These are phyloP conservation scores for Terebella lapidaria DNA, from an alignment of 2,888 invertebrate genomes.

Conservation along the genomic window DNA sequence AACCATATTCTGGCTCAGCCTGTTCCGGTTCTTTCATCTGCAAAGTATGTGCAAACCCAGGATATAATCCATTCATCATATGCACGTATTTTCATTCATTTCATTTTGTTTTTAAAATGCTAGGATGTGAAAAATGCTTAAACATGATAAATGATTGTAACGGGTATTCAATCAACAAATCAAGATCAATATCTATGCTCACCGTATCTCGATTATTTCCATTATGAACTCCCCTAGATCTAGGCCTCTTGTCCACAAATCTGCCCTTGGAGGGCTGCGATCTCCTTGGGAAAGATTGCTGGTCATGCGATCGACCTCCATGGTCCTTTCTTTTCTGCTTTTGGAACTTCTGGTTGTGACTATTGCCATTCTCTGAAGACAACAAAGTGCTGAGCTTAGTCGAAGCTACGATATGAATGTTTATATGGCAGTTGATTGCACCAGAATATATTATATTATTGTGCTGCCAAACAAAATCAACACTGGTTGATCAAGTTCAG, in stretches of 20 bases:
- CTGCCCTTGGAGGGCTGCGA: not conserved
- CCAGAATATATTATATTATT: too few relatives aligned
- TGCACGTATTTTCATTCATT: too few relatives aligned
- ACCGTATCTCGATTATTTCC: not conserved
- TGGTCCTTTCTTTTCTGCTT: not conserved
- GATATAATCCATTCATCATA: too few relatives aligned
- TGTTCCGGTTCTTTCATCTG: not conserved
- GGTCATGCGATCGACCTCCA: not conserved
- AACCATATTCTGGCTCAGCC: conserved; percentile 2
- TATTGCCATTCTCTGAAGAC: not conserved
- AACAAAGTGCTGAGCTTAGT: too few relatives aligned
- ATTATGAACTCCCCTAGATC: not conserved
- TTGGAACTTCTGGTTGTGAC: not conserved
- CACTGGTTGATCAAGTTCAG: not conserved
- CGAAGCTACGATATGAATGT: too few relatives aligned
- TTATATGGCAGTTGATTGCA: too few relatives aligned
- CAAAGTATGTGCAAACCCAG: too few relatives aligned
- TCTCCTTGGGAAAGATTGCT: not conserved
- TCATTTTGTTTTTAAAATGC: too few relatives aligned
- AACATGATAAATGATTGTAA: too few relatives aligned
- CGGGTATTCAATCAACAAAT: not conserved
- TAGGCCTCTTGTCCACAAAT: not conserved
- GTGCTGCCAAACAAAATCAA: too few relatives aligned
- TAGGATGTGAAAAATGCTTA: too few relatives aligned
- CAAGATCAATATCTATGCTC: not conserved